Evolutionary conservation across 1,140 invertebrate genomes (phyloP).

Genomic region (Meloidogyne floridensis): DNA sequence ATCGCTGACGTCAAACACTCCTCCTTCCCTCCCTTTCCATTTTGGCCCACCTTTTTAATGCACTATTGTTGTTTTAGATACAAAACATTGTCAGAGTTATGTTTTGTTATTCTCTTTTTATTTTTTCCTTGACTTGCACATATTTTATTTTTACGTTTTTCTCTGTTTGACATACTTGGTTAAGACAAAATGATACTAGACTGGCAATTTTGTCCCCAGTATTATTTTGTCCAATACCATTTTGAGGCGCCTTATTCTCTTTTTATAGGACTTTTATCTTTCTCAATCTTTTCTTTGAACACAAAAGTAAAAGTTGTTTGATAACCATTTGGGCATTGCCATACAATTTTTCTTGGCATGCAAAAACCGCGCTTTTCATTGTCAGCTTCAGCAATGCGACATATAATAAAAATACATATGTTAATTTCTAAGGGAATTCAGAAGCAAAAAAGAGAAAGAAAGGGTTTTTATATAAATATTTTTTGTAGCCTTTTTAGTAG

Average conservation of each 20-base stretch:
- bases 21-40: not conserved
- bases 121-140: not conserved
- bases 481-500: not conserved
- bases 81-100: not conserved
- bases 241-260: not conserved
- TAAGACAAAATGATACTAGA: too few relatives aligned
- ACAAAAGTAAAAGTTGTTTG: not conserved
- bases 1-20: not conserved
- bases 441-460: not conserved
- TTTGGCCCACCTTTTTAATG: constrained; percentile 5
- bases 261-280: not conserved
- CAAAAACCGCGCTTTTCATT: not conserved
- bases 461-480: not conserved
- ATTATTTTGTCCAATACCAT: too few relatives aligned
- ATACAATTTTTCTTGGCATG: not conserved
- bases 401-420: not conserved
- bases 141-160: not conserved
- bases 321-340: not conserved
- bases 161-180: not conserved
- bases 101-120: not conserved
- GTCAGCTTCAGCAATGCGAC: not conserved
- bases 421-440: constrained; percentile 3
- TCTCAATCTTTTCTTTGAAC: not conserved
- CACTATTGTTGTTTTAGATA: not conserved
- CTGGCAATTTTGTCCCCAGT: too few relatives aligned